phyloP scores from a whole-genome alignment of 35 echinoderm and acorn worm species.

The Lytechinus variegatus region DNA sequence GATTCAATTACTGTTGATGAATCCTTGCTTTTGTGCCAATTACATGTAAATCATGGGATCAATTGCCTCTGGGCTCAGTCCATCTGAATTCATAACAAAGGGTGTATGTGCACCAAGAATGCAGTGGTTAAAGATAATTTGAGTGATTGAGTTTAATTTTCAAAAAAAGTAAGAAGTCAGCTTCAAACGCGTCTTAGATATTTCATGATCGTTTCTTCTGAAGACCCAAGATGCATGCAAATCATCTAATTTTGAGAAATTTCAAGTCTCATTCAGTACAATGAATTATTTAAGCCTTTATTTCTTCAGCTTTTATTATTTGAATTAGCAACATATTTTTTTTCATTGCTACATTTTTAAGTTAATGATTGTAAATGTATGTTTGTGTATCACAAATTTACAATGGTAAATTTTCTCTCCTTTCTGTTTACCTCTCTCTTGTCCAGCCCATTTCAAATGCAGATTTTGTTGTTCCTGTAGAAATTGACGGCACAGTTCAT shows the following conservation, averaged over 20 bases:
- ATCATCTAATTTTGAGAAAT: too few relatives aligned
- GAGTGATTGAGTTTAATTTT: neutral
- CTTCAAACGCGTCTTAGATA: neutral
- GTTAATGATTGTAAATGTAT: too few relatives aligned
- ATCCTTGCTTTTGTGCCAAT: conserved; percentile 1
- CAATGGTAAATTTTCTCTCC: neutral
- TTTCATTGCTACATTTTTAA: too few relatives aligned
- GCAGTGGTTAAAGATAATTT: neutral
- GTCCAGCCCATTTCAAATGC: conserved; percentile 98
- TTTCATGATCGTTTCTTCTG: too few relatives aligned
- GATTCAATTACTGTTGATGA: neutral
- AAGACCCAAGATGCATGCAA: too few relatives aligned
- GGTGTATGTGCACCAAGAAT: neutral
- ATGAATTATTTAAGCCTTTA: too few relatives aligned
- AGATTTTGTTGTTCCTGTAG: conserved; percentile 99
- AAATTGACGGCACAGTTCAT: conserved; percentile 99
- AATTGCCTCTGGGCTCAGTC: neutral
- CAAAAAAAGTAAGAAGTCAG: neutral
- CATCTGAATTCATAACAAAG: neutral
- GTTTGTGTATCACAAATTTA: too few relatives aligned
- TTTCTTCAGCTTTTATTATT: too few relatives aligned
- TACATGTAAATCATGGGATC: neutral
- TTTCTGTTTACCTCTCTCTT: conserved; percentile 33
- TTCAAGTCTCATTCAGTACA: too few relatives aligned
- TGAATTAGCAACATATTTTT: too few relatives aligned